Base-by-base conservation (phyloP, 2,888 invertebrate genomes). In the Mimas tiliae region DNA sequence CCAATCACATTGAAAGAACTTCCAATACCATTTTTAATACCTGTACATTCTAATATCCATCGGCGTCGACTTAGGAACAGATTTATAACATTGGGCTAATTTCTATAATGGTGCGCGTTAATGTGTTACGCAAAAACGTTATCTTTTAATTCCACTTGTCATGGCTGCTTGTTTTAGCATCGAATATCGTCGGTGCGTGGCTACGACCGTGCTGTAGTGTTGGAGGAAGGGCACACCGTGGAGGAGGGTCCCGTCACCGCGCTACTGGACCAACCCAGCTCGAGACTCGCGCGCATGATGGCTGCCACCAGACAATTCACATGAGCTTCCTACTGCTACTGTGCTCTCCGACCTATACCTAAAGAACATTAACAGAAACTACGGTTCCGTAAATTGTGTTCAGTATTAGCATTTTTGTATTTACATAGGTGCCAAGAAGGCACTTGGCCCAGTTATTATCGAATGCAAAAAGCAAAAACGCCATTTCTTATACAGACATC, bases 141-240 rank as follows among this genome's bases (percentile, higher is more conserved):
- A 27, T 27, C 27, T 27, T 27, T 27, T 27, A 4, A 27, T 27
- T 27, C 27, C 2, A 27, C 27, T 27, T 27, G 27, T 27, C 1
- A 21, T 2, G 7, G 16, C 21, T 21, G 6, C 16, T 51, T 52
- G 11, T 86, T 86, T 14, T 87, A 97, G 96, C 97, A 97, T 84
- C 96, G 96, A 19, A 90, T 96, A 67, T 94, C 95, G n/a, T 96
- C 96, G 1, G 94, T 97, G 68, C 91, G 96, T 69, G 94, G 95
- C 67, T 97, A 96, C 87, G 96, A 96, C 81, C 94, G 95, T 71
- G 95, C 96, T 66, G 89, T 96, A 70, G 96, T 97, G 55, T 84
- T 97, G 77, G 96, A 97, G 67, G 94, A 94, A 69, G 97, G 97
- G 0, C 88, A 91, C 70, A 92, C 96, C 64, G 94, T 94, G 42